Conservation (phyloP, 2,888 invertebrate genomes). For the Geophilus truncorum region DNA sequence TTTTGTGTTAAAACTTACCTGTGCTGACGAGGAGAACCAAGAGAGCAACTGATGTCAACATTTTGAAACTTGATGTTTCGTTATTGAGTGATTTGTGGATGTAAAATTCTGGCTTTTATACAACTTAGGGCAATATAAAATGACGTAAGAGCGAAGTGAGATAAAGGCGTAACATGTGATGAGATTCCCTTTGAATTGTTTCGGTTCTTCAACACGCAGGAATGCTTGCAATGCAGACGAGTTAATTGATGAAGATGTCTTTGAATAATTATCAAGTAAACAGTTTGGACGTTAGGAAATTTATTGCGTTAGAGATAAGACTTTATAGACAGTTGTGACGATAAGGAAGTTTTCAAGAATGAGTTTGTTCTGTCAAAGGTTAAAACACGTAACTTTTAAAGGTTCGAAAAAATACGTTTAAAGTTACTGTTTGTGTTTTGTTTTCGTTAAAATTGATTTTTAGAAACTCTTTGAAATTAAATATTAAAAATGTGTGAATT, state of each 20-base stretch:
- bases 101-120: neutral
- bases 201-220: neutral
- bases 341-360: too few species aligned
- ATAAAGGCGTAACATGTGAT: neutral
- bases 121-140: neutral
- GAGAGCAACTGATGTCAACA: neutral
- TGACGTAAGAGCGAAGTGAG: neutral
- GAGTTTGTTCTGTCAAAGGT: too few species aligned
- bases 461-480: too few species aligned
- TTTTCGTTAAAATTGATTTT: too few species aligned
- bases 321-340: too few species aligned
- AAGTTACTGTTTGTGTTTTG: too few species aligned
- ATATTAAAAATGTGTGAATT: too few species aligned
- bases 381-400: too few species aligned
- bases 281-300: neutral
- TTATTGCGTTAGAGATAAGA: neutral
- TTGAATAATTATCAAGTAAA: neutral
- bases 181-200: neutral
- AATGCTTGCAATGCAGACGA: neutral
- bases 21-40: neutral
- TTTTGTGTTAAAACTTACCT: neutral
- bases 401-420: too few species aligned
- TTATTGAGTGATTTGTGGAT: neutral
- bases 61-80: neutral
- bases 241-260: neutral